Evolutionary conservation across 1,140 invertebrate species (phyloP).

Genomic region (Drosophila gunungcola): DNA sequence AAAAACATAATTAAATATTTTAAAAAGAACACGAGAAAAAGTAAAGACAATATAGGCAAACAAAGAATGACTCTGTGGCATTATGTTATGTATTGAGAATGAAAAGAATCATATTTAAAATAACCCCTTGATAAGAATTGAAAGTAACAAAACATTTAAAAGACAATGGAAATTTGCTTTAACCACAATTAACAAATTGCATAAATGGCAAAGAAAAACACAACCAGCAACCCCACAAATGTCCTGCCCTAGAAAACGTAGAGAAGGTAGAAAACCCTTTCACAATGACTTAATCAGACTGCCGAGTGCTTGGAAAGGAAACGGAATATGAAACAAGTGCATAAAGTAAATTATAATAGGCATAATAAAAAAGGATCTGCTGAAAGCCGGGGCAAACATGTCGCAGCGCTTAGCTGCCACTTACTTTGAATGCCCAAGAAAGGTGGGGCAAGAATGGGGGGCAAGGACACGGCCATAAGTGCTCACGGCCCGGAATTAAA

Average conservation of each 20-base stretch:
- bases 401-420: constrained; percentile 62
- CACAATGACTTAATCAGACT: constrained; percentile 45
- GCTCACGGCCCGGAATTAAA: constrained; percentile 76
- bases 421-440: constrained; percentile 54
- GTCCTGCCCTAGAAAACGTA: neutral
- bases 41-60: too few species aligned
- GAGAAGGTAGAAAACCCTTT: constrained; percentile 1
- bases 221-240: constrained; percentile 1
- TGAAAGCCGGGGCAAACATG: constrained; percentile 65
- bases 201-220: constrained; percentile 42
- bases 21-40: too few species aligned
- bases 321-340: constrained; percentile 51
- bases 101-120: neutral
- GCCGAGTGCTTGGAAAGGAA: constrained; percentile 22
- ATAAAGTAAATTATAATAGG: constrained; percentile 83
- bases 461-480: constrained; percentile 66
- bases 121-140: neutral
- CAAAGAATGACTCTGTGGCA: too few species aligned
- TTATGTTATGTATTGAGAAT: neutral
- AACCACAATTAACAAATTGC: constrained; percentile 73
- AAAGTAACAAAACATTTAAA: constrained; percentile 17
- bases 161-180: constrained; percentile 3
- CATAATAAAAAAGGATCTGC: constrained; percentile 75
- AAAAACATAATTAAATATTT: too few species aligned
- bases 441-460: neutral